Conservation (phyloP, 2,797 vertebrate genomes). For the Acropternis orthonyx region DNA sequence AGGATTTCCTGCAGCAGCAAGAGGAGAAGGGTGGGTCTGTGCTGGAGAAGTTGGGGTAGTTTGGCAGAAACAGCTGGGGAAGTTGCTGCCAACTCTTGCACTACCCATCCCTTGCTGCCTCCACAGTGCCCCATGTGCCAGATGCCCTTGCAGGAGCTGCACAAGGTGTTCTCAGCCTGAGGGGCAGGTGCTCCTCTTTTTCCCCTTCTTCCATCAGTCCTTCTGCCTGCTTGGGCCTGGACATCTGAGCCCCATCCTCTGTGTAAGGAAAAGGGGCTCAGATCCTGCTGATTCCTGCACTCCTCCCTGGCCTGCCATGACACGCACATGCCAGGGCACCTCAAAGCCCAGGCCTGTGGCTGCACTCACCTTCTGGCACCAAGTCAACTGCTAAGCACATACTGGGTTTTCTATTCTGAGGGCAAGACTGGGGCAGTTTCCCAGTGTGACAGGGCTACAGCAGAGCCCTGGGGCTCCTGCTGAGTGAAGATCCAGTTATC, state of each 20-base stretch:
- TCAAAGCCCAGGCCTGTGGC: not conserved
- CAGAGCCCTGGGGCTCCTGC: not conserved
- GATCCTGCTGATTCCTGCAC: not conserved
- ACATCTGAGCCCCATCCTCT: not conserved
- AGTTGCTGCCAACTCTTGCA: not conserved
- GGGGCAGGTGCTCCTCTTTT: not conserved
- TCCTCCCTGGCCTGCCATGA: not conserved
- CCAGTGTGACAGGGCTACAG: rapidly evolving
- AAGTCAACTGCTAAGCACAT: not conserved
- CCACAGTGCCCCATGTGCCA: not conserved
- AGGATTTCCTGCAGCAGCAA: not conserved
- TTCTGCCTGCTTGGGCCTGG: not conserved
- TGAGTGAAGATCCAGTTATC: not conserved
- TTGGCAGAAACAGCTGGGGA: not conserved
- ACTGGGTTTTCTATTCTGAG: not conserved
- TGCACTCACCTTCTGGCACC: rapidly evolving
- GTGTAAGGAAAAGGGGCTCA: not conserved
- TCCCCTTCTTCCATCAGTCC: not conserved
- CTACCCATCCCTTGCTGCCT: not conserved
- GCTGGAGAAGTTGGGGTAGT: not conserved
- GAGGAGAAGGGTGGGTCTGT: not conserved
- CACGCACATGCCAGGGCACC: not conserved
- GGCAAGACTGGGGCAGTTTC: not conserved
- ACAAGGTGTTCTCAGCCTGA: not conserved
- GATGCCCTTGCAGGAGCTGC: not conserved